Evolutionary conservation across 1,140 invertebrate species (phyloP).

Genomic region (Thereuonema tuberculata): DNA sequence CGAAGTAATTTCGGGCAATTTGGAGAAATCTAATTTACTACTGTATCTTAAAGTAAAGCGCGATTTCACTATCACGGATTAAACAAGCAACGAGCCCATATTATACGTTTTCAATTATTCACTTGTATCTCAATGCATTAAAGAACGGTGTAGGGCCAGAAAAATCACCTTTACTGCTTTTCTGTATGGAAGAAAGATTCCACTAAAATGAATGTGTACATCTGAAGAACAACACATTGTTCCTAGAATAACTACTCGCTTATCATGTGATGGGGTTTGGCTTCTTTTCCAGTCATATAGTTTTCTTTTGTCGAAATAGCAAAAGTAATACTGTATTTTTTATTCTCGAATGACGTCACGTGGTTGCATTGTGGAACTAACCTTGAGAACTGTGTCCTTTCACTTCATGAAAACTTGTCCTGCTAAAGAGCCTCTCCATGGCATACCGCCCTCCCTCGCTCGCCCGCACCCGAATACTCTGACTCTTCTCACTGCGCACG

Average conservation of each 20-base stretch:
- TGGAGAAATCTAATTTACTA: too few species aligned
- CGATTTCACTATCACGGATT: too few species aligned
- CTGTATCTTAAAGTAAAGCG: too few species aligned
- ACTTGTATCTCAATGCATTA: too few species aligned
- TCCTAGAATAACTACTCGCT: background rate
- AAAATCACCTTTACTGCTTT: too few species aligned
- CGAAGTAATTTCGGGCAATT: too few species aligned
- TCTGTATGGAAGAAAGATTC: too few species aligned
- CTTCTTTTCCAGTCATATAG: background rate
- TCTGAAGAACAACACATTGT: slow-evolving; percentile 10
- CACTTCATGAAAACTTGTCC: slow-evolving; percentile 28
- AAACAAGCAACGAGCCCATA: too few species aligned
- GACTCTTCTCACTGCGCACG: slow-evolving; percentile 12
- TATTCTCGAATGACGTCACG: slow-evolving; percentile 10
- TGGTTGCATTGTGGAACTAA: slow-evolving; percentile 21
- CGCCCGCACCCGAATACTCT: background rate
- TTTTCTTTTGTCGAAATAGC: background rate
- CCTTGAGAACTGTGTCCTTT: slow-evolving; percentile 21
- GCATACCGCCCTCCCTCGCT: slow-evolving; percentile 11
- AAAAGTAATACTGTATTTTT: background rate
- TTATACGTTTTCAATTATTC: too few species aligned
- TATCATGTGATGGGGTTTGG: background rate
- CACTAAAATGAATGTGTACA: background rate
- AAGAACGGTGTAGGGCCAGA: too few species aligned
- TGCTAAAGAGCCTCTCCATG: slow-evolving; percentile 24